A percentile compares a stretch with the other conserved stretches of the same genome.
These are phyloP conservation scores for Mystacornis crossleyi DNA, from an alignment of 2,113 vertebrate genomes.

Conservation along the genomic window DNA sequence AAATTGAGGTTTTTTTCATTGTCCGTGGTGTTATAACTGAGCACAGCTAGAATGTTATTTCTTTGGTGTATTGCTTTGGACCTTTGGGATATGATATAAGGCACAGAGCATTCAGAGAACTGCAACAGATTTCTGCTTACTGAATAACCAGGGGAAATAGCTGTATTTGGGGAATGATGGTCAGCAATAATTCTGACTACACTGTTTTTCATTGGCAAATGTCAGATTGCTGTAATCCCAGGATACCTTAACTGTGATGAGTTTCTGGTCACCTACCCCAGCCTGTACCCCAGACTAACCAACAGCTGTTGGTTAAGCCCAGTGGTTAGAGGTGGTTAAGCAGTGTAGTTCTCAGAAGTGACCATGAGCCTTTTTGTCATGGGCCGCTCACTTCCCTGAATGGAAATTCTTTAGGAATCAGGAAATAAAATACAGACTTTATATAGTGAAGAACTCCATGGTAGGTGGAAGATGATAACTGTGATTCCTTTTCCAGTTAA, in stretches of 20 bases:
- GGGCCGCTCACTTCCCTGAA: not conserved
- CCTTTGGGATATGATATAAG: conserved; percentile 38
- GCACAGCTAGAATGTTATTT: conserved; percentile 21
- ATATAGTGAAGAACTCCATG: not conserved
- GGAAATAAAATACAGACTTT: not conserved
- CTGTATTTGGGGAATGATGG: not conserved
- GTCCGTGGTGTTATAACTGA: not conserved
- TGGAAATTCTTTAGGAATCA: not conserved
- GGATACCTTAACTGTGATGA: not conserved
- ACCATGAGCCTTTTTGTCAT: not conserved
- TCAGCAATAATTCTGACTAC: not conserved
- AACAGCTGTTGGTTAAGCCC: too few relatives aligned
- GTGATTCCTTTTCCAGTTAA: not conserved
- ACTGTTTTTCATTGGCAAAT: not conserved
- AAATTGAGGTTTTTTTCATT: not conserved
- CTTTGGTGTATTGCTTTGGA: conserved; percentile 17
- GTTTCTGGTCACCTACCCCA: not conserved
- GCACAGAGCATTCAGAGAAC: not conserved
- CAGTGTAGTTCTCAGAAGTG: not conserved
- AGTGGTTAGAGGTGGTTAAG: not conserved
- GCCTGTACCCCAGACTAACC: not conserved
- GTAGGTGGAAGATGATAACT: not conserved
- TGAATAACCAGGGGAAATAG: conserved; percentile 27
- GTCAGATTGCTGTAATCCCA: not conserved
- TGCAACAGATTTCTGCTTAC: not conserved